Conservation (phyloP, 2,888 invertebrate genomes). For the Saturnia japonica region DNA sequence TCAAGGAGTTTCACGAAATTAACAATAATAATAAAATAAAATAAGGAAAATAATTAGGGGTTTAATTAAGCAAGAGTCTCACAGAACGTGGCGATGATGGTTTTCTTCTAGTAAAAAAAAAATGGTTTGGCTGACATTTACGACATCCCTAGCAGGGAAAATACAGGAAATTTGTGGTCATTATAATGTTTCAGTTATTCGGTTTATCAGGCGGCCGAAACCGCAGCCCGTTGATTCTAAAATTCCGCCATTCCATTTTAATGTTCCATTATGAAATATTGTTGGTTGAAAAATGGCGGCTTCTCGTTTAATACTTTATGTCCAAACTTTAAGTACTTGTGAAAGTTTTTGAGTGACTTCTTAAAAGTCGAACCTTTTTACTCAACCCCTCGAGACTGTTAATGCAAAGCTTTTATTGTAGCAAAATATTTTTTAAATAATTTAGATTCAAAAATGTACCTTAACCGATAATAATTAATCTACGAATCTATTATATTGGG, state of each 20-base stretch:
- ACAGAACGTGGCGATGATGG: too few species aligned
- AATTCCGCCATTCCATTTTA: background rate
- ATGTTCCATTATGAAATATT: constrained; percentile 10
- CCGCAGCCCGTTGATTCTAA: background rate
- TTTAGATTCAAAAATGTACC: background rate
- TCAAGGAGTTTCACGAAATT: too few species aligned
- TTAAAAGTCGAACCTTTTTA: constrained; percentile 14
- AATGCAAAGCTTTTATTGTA: constrained; percentile 10
- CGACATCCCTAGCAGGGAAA: background rate
- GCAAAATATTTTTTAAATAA: background rate
- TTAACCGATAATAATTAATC: too few species aligned
- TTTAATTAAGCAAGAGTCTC: too few species aligned
- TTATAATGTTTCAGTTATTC: background rate
- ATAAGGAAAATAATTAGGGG: too few species aligned
- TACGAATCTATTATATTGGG: too few species aligned
- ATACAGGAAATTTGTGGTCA: background rate
- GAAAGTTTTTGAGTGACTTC: constrained; percentile 14
- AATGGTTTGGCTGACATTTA: background rate
- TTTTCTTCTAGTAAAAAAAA: too few species aligned
- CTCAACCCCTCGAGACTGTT: background rate
- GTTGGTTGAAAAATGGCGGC: constrained; percentile 2
- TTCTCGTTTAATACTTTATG: constrained; percentile 8
- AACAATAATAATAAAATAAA: too few species aligned
- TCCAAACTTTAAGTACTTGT: constrained; percentile 8
- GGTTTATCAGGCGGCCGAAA: background rate